Conservation (phyloP, 2,888 invertebrate genomes). For the Pegoplata infirma region DNA sequence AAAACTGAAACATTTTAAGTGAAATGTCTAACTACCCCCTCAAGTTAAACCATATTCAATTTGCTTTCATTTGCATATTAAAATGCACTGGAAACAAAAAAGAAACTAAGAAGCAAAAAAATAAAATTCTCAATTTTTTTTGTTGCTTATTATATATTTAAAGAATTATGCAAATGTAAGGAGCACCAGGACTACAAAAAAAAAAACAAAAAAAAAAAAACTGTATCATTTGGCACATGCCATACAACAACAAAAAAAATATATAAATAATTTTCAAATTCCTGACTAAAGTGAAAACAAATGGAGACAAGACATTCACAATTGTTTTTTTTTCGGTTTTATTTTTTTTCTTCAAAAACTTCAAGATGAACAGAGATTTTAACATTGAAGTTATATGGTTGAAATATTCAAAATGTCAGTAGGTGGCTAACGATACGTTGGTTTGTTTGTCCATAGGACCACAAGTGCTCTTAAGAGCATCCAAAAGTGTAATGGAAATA, state of each 20-base stretch:
- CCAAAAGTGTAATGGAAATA: constrained; percentile 71
- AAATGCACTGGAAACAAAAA: constrained; percentile 40
- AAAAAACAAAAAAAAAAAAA: too few species aligned
- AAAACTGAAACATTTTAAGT: constrained; percentile 23
- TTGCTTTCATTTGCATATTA: constrained; percentile 72
- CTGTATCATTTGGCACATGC: constrained; percentile 20
- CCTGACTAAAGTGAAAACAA: constrained; percentile 48
- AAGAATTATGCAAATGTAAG: constrained; percentile 58
- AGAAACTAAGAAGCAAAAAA: constrained; percentile 27
- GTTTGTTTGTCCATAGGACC: constrained; percentile 60
- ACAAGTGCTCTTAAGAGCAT: constrained; percentile 73
- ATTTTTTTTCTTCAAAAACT: not conserved
- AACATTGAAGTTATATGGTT: constrained; percentile 1
- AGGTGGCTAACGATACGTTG: constrained; percentile 9
- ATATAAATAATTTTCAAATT: constrained; percentile 29
- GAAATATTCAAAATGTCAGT: constrained; percentile 18
- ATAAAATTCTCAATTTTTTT: constrained; percentile 13
- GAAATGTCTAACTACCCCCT: constrained; percentile 24
- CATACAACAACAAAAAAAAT: not conserved
- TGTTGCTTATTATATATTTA: constrained; percentile 57
- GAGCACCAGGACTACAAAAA: constrained; percentile 24
- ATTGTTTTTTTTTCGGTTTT: constrained; percentile 33
- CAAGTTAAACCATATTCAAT: constrained; percentile 68
- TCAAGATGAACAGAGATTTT: constrained; percentile 28
- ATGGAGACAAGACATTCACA: constrained; percentile 43